These are phyloP conservation scores for Orthosia incerta DNA, from an alignment of 2,888 invertebrate species.

Conservation along the genomic window DNA sequence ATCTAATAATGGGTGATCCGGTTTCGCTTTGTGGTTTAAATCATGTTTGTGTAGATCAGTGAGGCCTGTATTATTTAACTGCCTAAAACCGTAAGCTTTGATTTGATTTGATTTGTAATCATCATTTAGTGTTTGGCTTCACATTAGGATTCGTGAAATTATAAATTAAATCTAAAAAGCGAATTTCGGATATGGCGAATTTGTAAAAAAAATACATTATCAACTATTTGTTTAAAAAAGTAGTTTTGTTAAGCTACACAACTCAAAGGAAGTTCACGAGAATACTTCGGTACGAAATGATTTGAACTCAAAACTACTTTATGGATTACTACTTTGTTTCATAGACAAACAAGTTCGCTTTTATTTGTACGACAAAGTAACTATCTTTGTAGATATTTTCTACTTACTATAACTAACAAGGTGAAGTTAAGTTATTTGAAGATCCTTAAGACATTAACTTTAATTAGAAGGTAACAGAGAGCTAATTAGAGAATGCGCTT, in stretches of 20 bases:
- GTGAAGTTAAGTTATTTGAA: constrained; percentile 24
- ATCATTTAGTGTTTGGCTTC: not conserved
- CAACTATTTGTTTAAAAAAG: too few relatives aligned
- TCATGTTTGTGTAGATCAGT: constrained; percentile 17
- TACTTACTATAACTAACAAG: not conserved
- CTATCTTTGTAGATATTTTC: not conserved
- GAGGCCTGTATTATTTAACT: not conserved
- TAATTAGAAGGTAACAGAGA: constrained; percentile 38
- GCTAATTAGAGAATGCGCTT: constrained; percentile 34
- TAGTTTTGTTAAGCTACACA: not conserved
- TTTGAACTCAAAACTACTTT: constrained; percentile 2
- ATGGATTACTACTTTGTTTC: not conserved
- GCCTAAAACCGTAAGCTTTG: not conserved
- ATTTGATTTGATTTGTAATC: not conserved
- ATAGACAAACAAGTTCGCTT: not conserved
- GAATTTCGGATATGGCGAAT: not conserved
- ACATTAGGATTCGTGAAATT: not conserved
- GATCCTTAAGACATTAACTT: constrained; percentile 23
- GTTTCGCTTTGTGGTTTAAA: constrained; percentile 24
- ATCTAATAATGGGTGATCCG: constrained; percentile 20
- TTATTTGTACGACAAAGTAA: not conserved
- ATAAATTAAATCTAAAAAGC: not conserved
- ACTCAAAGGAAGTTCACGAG: not conserved
- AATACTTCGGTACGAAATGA: too few relatives aligned
- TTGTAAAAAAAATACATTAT: not conserved